These are phyloP conservation scores for Poeciliopsis gracilis DNA, from an alignment of 2,797 vertebrate genomes.

Conservation along the genomic window DNA sequence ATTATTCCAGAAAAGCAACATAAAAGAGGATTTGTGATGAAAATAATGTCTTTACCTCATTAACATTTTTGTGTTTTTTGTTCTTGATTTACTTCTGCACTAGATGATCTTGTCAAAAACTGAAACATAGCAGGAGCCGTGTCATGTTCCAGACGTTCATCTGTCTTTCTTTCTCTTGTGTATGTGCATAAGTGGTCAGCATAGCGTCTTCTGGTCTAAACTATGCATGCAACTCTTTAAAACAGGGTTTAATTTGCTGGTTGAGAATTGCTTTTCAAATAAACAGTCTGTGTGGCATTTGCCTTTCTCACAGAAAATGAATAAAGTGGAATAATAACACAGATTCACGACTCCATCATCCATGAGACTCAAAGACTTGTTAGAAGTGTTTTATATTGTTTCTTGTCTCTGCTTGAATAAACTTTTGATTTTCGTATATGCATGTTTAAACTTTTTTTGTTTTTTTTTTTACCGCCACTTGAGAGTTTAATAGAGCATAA, in stretches of 20 bases:
- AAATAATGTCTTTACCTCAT: neutral
- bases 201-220: slow-evolving; percentile 45
- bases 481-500: neutral
- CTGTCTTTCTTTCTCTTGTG: slow-evolving; percentile 1
- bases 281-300: slow-evolving; percentile 67
- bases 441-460: neutral
- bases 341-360: slow-evolving; percentile 34
- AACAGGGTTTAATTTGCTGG: slow-evolving; percentile 68
- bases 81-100: slow-evolving; percentile 1
- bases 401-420: slow-evolving; percentile 9
- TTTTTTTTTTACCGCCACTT: neutral
- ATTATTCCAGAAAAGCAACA: neutral
- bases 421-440: neutral
- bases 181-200: slow-evolving; percentile 53
- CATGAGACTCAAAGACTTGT: neutral
- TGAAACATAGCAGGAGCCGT: slow-evolving; percentile 21
- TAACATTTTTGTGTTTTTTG: neutral
- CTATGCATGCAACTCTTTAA: slow-evolving; percentile 57
- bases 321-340: slow-evolving; percentile 63
- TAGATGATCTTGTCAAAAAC: slow-evolving; percentile 12
- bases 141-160: slow-evolving; percentile 17
- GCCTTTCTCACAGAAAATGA: slow-evolving; percentile 70
- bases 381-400: slow-evolving; percentile 15
- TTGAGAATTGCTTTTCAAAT: slow-evolving; percentile 74
- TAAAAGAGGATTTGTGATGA: neutral